Percentiles rank a stretch among this genome's conserved stretches.
Conservation (phyloP, 2,797 vertebrate species). For the Myoxocephalus aenaeus region DNA sequence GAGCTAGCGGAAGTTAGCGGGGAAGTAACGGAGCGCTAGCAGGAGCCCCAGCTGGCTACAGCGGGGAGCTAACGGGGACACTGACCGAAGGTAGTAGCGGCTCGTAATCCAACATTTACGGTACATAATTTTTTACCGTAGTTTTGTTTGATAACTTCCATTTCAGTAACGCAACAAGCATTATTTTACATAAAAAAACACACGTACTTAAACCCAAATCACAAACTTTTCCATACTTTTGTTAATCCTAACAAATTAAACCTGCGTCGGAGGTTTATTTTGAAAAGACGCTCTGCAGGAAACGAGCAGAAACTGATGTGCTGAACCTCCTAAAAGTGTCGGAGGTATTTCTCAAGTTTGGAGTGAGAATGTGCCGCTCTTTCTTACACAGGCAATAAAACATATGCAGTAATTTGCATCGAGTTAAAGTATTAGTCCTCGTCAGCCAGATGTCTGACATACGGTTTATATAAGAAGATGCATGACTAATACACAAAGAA, state of each 20-base stretch:
- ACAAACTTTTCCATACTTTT: not conserved
- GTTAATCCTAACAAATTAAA: not conserved
- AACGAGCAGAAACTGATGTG: not conserved
- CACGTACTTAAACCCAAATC: not conserved
- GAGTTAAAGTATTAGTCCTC: slow-evolving; percentile 1
- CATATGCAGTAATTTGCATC: not conserved
- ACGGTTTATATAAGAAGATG: slow-evolving; percentile 14
- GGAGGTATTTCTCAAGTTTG: too few relatives aligned
- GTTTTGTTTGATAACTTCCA: too few relatives aligned
- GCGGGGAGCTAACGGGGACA: too few relatives aligned
- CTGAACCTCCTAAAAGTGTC: too few relatives aligned
- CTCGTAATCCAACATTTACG: too few relatives aligned
- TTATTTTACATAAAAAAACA: not conserved
- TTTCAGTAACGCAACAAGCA: too few relatives aligned
- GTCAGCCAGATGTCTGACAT: slow-evolving; percentile 11
- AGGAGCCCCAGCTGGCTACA: too few relatives aligned
- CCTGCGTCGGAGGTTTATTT: not conserved
- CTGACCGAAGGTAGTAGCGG: too few relatives aligned
- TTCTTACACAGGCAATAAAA: not conserved
- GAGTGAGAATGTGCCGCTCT: rapidly evolving
- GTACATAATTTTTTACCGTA: too few relatives aligned
- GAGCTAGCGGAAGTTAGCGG: too few relatives aligned
- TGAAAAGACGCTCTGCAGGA: not conserved
- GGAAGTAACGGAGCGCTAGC: too few relatives aligned
- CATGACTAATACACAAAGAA: slow-evolving; percentile 45